Base-by-base conservation (phyloP, 2,797 vertebrate species). In the Cheirogaleus major region DNA sequence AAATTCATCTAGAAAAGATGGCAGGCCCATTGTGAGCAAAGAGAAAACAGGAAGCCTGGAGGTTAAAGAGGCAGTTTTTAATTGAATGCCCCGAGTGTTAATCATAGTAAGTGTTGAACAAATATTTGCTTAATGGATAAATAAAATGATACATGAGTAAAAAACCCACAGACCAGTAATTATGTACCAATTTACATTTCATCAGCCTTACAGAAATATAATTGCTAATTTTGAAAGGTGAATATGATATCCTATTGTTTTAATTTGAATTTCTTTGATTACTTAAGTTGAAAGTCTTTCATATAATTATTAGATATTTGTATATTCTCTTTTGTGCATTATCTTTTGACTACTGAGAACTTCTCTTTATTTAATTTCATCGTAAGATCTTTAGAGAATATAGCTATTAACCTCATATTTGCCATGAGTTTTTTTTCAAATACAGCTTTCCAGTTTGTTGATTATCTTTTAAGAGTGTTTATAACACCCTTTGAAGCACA, bases 381-480 rank as follows among this genome's bases (percentile, higher is more conserved):
- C 38, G 5, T 95, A 89, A 94, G 20, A 15, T 91, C 43, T 67
- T 78, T 83, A 78, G 59, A 88, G 70, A 84, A 11, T 38, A 35
- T 65, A 84, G 45, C 10, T 69, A 89, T 97, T 95, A 96, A 96
- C 95, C 72, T 93, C 88, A n/a, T 43, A 50, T 92, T 80, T 82
- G 45, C 30, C 43, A 67, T 93, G 41, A 76, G 22, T 18, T 30
- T 75, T 85, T 85, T 91, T 97, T 92, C 41, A 92, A 96, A 95
- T 85, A 63, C 50, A 96, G 84, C 84, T 95, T 95, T 96, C n/a
- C 41, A 90, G 45, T 87, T 92, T 96, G 89, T 67, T 95, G 59
- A 93, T 96, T 95, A 48, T 81, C 22, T 96, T 93, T 84, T 84
- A 76, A 90, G 27, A 95, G 13, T 59, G 22, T 91, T 96, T 94